These are phyloP conservation scores for Phania funesta DNA, from an alignment of 2,888 invertebrate species.

Conservation along the genomic window DNA sequence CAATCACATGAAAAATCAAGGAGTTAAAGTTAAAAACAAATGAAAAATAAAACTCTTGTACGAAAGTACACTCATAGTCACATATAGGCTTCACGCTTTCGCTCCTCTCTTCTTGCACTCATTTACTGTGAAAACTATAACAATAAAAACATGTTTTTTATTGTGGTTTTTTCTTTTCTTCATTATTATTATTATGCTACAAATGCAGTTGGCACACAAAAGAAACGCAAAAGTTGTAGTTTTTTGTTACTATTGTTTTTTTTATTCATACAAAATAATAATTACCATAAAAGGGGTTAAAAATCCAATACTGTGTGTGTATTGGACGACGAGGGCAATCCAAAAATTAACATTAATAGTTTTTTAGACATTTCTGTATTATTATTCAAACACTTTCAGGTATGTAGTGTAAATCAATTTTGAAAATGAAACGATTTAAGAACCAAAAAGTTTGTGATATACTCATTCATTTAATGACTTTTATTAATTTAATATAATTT, in stretches of 20 bases:
- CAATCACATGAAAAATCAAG: not conserved
- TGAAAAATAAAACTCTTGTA: not conserved
- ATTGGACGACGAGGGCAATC: not conserved
- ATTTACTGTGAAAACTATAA: constrained; percentile 45
- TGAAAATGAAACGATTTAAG: no score
- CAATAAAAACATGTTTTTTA: constrained; percentile 41
- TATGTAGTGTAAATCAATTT: no score
- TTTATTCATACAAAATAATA: constrained; percentile 46
- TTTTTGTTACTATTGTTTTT: constrained; percentile 10
- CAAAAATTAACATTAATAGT: not conserved
- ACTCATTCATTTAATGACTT: no score
- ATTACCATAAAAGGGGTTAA: constrained; percentile 53
- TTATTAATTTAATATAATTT: no score
- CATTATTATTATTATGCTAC: constrained; percentile 14
- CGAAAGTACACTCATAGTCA: not conserved
- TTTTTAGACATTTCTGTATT: no score
- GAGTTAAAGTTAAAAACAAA: constrained; percentile 1
- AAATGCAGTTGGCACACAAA: constrained; percentile 24
- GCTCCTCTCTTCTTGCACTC: not conserved
- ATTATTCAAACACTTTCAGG: no score
- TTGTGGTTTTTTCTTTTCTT: not conserved
- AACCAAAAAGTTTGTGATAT: no score
- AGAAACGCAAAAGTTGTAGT: constrained; percentile 33
- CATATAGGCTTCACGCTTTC: not conserved
- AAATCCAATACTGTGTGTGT: not conserved